These are phyloP conservation scores for Heterocephalus glaber DNA, from an alignment of 2,113 vertebrate species.

Conservation along the genomic window DNA sequence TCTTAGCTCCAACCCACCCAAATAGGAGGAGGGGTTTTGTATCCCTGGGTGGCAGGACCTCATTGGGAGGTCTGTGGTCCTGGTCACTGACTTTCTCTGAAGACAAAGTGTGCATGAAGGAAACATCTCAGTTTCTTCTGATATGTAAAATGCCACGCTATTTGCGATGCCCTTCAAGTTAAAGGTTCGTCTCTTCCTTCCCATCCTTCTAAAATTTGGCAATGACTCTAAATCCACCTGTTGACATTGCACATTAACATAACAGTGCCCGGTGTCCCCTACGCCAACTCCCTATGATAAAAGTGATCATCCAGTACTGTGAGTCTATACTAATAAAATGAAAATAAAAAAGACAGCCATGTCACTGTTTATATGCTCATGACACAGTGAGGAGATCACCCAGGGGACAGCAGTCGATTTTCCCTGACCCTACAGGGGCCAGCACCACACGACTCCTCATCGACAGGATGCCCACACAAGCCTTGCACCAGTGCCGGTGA, in stretches of 20 bases:
- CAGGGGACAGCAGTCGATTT: rapidly evolving
- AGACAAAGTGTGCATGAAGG: neutral
- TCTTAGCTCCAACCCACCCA: neutral
- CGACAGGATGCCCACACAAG: rapidly evolving
- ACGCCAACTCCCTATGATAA: neutral
- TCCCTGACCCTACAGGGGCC: too few species aligned
- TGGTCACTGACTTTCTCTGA: neutral
- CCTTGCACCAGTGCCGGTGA: neutral
- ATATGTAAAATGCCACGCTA: rapidly evolving
- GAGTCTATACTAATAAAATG: neutral
- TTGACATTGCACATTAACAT: neutral
- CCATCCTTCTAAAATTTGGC: neutral
- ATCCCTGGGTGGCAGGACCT: neutral
- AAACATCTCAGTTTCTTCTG: neutral
- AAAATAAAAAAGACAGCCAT: neutral
- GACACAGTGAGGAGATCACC: neutral
- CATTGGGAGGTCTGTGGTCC: neutral
- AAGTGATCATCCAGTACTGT: neutral
- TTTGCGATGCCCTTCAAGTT: neutral
- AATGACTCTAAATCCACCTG: neutral
- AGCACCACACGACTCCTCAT: neutral
- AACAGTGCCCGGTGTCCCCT: too few species aligned
- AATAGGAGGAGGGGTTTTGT: neutral
- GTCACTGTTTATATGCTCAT: neutral
- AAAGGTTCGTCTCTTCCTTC: neutral